Evolutionary conservation across 64 coral and sea anemone species (phyloP).

Genomic region (Stichodactyla helianthus): DNA sequence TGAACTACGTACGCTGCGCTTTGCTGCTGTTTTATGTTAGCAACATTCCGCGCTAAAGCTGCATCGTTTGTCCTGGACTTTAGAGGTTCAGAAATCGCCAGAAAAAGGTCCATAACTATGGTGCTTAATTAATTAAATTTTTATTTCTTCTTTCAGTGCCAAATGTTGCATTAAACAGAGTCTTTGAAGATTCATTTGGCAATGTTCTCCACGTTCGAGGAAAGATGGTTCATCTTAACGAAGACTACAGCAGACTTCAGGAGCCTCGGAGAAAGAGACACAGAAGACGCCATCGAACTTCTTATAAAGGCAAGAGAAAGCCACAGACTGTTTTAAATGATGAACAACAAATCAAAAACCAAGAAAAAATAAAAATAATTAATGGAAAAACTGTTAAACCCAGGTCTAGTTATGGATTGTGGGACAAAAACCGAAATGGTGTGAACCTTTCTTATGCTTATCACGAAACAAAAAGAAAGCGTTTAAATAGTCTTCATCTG

Average conservation of each 20-base stretch:
- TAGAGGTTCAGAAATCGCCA: too few species aligned
- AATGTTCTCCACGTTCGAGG: conserved; percentile 8
- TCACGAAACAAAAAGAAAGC: not conserved
- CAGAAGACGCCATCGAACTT: not conserved
- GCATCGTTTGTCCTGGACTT: too few species aligned
- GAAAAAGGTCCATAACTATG: too few species aligned
- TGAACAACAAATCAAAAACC: not conserved
- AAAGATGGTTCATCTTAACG: conserved; percentile 1
- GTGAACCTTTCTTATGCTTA: not conserved
- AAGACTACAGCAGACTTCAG: not conserved
- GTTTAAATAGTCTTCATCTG: not conserved
- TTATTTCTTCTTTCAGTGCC: not conserved
- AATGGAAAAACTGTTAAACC: not conserved
- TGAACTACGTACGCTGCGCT: too few species aligned
- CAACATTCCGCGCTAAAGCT: too few species aligned
- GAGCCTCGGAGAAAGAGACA: not conserved
- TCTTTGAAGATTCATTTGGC: conserved; percentile 5
- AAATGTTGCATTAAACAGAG: not conserved
- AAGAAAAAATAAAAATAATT: not conserved
- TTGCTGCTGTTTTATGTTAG: too few species aligned
- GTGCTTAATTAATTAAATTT: not conserved
- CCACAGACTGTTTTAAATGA: not conserved
- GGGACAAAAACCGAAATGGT: not conserved
- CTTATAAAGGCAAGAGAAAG: not conserved
- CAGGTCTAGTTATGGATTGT: not conserved